A percentile compares a stretch with the other conserved stretches of the same genome.
Evolutionary conservation across 1,140 invertebrate genomes (phyloP).

Genomic region (Vanessa tameamea): DNA sequence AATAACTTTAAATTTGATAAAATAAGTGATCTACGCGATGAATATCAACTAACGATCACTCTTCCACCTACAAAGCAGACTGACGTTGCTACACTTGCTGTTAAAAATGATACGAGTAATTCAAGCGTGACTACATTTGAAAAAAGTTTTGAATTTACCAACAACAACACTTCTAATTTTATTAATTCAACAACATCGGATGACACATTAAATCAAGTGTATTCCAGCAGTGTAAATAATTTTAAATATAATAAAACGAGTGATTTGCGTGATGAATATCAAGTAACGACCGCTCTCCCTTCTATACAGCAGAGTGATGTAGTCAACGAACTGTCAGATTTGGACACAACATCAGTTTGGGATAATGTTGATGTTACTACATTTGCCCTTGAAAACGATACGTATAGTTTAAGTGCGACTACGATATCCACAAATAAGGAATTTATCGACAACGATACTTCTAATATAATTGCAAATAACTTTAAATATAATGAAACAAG

Average conservation of each 20-base stretch:
- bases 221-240: no score
- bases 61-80: conserved; percentile 14
- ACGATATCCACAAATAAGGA: neutral
- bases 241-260: no score
- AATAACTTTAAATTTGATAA: neutral
- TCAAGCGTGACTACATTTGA: no score
- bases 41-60: conserved; percentile 51
- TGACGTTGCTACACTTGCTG: no score
- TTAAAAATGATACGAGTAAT: no score
- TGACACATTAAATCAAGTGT: no score
- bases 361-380: conserved; percentile 24
- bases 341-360: conserved; percentile 4
- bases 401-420: neutral
- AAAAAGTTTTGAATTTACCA: no score
- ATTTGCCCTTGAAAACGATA: neutral
- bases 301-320: conserved; percentile 29
- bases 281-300: conserved; percentile 37
- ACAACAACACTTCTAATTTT: no score
- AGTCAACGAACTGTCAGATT: conserved; percentile 10
- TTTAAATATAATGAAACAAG: neutral
- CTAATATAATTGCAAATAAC: neutral
- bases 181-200: no score
- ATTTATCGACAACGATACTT: neutral
- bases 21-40: conserved; percentile 24
- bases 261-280: conserved; percentile 43